phyloP scores from a whole-genome alignment of 2,888 invertebrate species.

The Lepetodrilus schrolli region DNA sequence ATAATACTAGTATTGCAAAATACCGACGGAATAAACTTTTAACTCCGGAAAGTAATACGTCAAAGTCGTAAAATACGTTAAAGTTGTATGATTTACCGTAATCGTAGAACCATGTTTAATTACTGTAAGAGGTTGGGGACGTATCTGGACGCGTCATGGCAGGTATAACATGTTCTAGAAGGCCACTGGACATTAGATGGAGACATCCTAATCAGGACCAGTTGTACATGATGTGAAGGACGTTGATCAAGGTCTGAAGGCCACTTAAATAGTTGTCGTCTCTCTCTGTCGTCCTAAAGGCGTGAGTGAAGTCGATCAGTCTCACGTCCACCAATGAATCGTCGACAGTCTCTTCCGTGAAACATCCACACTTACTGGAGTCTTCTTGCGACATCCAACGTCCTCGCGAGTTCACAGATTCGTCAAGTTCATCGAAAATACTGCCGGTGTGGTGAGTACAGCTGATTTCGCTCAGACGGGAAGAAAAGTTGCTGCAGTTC shows the following conservation, averaged over 20 bases:
- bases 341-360: not conserved
- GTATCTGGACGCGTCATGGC: too few species aligned
- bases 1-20: too few species aligned
- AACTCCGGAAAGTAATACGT: too few species aligned
- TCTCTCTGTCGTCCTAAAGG: constrained; percentile 83
- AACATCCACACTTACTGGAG: not conserved
- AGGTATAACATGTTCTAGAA: too few species aligned
- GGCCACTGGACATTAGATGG: too few species aligned
- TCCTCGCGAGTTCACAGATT: not conserved
- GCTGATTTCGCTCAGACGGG: not conserved
- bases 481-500: too few species aligned
- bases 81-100: too few species aligned
- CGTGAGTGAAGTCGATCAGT: constrained; percentile 97
- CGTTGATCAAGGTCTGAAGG: constrained; percentile 74
- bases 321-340: constrained; percentile 78
- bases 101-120: too few species aligned
- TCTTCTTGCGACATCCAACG: constrained; percentile 33
- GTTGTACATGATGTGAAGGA: not conserved
- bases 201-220: not conserved
- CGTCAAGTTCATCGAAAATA: not conserved
- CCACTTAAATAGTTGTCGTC: constrained; percentile 91
- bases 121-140: too few species aligned
- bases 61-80: too few species aligned
- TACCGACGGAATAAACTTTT: too few species aligned
- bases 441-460: too few species aligned